phyloP scores from a whole-genome alignment of 2,113 vertebrate species.

The Nyctibius bracteatus region DNA sequence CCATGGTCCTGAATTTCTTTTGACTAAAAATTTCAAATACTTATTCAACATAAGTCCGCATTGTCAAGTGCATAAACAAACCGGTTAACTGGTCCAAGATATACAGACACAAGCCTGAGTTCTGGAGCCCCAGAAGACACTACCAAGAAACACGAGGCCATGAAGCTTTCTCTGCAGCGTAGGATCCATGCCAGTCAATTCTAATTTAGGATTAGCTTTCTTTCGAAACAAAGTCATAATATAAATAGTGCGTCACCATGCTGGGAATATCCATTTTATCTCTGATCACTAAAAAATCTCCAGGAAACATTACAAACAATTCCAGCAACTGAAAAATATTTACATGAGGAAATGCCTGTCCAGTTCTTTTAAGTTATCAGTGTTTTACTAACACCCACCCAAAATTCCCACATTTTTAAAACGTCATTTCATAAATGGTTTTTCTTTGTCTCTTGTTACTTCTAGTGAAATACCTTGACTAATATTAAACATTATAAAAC shows the following conservation, averaged over 20 bases:
- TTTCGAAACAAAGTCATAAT: background rate
- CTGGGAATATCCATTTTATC: background rate
- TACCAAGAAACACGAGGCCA: background rate
- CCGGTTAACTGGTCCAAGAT: background rate
- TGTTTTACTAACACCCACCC: background rate
- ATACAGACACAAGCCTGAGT: background rate
- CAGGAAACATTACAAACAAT: background rate
- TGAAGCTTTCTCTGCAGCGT: background rate
- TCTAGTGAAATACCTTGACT: background rate
- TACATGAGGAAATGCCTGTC: background rate
- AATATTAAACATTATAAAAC: background rate
- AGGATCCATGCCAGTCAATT: background rate
- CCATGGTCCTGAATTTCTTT: background rate
- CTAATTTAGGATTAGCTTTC: background rate
- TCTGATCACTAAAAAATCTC: background rate
- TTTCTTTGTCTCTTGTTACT: background rate
- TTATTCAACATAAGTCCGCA: accelerated
- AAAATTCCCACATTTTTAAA: background rate
- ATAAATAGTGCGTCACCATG: background rate
- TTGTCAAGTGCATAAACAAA: background rate
- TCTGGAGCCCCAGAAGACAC: background rate
- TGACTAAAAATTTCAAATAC: too few relatives aligned
- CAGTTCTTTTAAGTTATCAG: background rate
- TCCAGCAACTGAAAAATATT: background rate
- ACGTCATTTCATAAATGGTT: accelerated